Evolutionary conservation across 2,888 invertebrate species (phyloP), one percentile per base, ranked within the genome.

Genomic region (Eulithis prunata): DNA sequence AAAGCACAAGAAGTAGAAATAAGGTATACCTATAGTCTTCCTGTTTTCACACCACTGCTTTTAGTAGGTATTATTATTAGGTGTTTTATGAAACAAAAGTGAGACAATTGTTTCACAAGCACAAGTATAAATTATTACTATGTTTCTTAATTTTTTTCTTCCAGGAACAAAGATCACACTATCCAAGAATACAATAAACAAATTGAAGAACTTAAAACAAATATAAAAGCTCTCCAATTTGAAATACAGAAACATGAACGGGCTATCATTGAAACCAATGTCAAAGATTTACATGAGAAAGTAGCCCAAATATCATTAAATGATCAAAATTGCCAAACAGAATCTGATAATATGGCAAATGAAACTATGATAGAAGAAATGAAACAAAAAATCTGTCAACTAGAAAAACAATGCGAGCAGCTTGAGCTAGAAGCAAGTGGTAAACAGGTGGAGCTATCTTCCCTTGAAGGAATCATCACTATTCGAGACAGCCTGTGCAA

Each of bases 1-100:
- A 88, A 88, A 76, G 83, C 87, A 43, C 91, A 91, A 73, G 89
- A 91, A 79, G 91, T 89, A 56, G 92, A 93, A 86, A 91, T 92
- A 70, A 87, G 91, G 93, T 91, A 83, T 11, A n/a, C 21, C 8
- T 52, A 8, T 5, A 0, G 32, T 6, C 32, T 32, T 32, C 3
- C 32, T 32, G 32, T 32, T 41, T 41, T 6, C 41, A 41, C 6
- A 8, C 10, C 41, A 41, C 41, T 41, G 8, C 10, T 41, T 4
- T 8, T 13, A 32, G 21, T n/a, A n/a, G n/a, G n/a, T 2, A 21
- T 21, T 21, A 21, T 21, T 21, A 32, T 3, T 32, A 32, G 32
- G 32, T 32, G 32, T 32, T 32, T 32, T 32, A 32, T 32, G 32
- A 3, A 32, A 32, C 32, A 32, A 4, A 2, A 32, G 2, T 32